Base-by-base conservation (phyloP, 2,797 vertebrate species). In the Graptemys geographica region DNA sequence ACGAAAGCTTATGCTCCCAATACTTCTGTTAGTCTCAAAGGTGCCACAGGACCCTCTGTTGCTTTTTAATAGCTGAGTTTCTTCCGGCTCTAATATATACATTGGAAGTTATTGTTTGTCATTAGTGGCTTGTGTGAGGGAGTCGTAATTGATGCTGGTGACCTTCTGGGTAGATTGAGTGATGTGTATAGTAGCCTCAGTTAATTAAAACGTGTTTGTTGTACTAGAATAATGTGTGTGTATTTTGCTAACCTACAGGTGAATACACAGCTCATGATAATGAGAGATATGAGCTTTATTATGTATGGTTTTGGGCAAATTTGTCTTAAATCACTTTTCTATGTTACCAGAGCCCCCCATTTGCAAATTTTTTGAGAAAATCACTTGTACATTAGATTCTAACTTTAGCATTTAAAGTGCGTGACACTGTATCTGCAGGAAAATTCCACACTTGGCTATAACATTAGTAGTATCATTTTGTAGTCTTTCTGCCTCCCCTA, bases 181-280 rank as follows among this genome's bases (percentile, higher is more conserved):
- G 47, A 57, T 13, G n/a, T n/a, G 53, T 55, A 89, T 19, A 88
- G 7, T 0, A 0, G 44, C 83, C 91, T 83, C 56, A 72, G 62
- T 51, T 91, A 37, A 55, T 55, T 44, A 55, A 16, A 41, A 31
- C 18, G 47, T 1, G 2, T 86, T 84, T 56, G 41, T 57, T 59
- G 4, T 5, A 33, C 25, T 15, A 11, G 59, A 21, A 3, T 1
- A 25, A 69, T 78, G 44, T 56, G 52, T 44, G 3, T 15, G 2
- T 11, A 5, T 80, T 87, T 84, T 41, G 12, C 57, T 90, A 31
- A 47, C 27, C 31, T 55, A 0, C 1, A 0, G 8, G 10, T 41
- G 31, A 69, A 37, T 69, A 69, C 18, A 11, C 3, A 44, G n/a
- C 44, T 7, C 0, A 1, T 76, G 81, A 52, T 37, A 69, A 6